phyloP scores from a whole-genome alignment of 2,797 vertebrate species.

The Phrynocephalus forsythii region DNA sequence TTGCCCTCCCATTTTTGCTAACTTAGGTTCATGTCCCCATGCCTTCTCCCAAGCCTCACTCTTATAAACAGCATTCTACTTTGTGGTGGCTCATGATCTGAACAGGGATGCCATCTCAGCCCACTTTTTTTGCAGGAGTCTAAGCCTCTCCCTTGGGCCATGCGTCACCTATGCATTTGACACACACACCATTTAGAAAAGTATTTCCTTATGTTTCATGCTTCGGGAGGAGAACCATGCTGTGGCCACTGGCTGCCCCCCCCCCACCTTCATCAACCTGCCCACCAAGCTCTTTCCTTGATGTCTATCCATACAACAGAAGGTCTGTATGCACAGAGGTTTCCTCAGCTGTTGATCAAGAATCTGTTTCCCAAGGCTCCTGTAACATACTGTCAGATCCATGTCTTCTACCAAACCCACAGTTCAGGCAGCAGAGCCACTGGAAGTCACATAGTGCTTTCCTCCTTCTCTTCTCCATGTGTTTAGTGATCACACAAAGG shows the following conservation, averaged over 20 bases:
- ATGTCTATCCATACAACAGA: neutral
- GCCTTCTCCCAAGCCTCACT: neutral
- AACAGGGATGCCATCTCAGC: no score
- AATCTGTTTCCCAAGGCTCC: no score
- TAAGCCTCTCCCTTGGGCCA: no score
- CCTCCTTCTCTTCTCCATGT: neutral
- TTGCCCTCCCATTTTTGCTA: neutral
- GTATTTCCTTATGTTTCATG: neutral
- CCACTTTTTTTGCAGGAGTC: no score
- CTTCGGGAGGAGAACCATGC: neutral
- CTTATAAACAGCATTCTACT: neutral
- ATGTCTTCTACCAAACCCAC: neutral
- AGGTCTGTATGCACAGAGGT: neutral
- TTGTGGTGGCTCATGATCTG: no score
- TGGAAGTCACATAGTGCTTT: neutral
- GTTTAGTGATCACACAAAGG: neutral
- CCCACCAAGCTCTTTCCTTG: neutral
- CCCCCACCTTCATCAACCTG: neutral
- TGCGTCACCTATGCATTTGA: neutral
- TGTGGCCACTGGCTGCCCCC: rapidly evolving
- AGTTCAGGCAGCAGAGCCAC: no score
- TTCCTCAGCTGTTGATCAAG: no score
- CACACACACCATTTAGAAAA: neutral
- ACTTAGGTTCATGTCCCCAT: neutral
- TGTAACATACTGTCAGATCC: no score